A percentile compares a stretch with the other conserved stretches of the same genome.
Conservation (phyloP, 2,797 vertebrate genomes). For the Sebastes taczanowskii region DNA sequence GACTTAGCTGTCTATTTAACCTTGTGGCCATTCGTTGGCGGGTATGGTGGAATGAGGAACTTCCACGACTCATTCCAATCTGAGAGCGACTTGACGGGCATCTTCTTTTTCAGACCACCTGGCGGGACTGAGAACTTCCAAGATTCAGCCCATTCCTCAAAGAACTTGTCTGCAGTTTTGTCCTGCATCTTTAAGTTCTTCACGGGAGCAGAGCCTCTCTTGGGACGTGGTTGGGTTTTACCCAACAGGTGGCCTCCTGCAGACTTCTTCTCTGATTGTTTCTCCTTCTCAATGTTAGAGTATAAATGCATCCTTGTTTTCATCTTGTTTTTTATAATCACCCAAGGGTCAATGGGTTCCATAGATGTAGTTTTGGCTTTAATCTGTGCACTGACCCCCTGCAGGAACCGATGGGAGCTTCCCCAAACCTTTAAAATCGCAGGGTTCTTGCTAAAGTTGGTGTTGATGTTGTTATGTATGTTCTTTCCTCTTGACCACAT, state of each 20-base stretch:
- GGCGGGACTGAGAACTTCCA: slow-evolving; percentile 52
- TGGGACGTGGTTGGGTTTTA: slow-evolving; percentile 66
- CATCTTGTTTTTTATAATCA: slow-evolving; percentile 24
- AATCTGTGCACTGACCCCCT: background rate
- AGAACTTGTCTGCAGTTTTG: slow-evolving; percentile 7
- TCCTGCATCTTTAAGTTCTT: slow-evolving; percentile 4
- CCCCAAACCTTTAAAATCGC: slow-evolving; percentile 45
- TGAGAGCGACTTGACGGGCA: background rate
- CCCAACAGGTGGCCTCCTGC: slow-evolving; percentile 56
- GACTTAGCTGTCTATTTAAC: slow-evolving; percentile 1
- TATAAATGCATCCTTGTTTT: slow-evolving; percentile 29
- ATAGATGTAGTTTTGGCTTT: slow-evolving; percentile 2
- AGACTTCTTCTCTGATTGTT: slow-evolving; percentile 44
- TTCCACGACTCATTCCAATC: slow-evolving; percentile 70
- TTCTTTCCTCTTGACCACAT: slow-evolving; percentile 49
- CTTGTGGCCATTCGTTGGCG: slow-evolving; percentile 3
- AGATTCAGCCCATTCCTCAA: slow-evolving; percentile 62
- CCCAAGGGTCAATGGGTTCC: background rate
- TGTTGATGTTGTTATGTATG: slow-evolving; percentile 1
- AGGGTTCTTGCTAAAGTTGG: slow-evolving; percentile 16
- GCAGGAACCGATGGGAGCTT: slow-evolving; percentile 56
- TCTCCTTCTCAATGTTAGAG: slow-evolving; percentile 16
- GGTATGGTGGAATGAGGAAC: slow-evolving; percentile 51
- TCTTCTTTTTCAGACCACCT: slow-evolving; percentile 22
- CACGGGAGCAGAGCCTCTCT: slow-evolving; percentile 1